Evolutionary conservation across 2,888 invertebrate species (phyloP), one percentile per base, ranked within the genome.

Genomic region (Trissolcus japonicus): DNA sequence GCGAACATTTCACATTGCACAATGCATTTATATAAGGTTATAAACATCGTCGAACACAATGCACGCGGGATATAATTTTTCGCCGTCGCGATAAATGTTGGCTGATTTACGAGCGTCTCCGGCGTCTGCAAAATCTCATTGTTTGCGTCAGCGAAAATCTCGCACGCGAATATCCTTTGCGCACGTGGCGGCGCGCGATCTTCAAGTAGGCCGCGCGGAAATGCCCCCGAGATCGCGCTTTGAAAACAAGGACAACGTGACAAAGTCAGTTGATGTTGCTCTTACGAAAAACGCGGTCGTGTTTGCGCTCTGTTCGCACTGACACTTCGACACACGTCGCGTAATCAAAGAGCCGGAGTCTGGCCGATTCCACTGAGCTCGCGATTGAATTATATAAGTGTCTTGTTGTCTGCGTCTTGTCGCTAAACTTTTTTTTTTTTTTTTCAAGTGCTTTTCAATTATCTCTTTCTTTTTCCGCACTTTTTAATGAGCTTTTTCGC

Each of bases 121-220:
- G 68, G 35, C 68, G 63, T 50, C 29, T 48, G 53, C 54, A 57
- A 63, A 62, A 62, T 61, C 68, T 25, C 59, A 68, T 63, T 75
- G 75, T 73, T 79, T 73, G 69, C 74, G 76, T 79, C 76, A 71
- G 76, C 76, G 62, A 76, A 72, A 79, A 78, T 78, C 78, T 35
- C 11, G 73, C 63, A 54, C 41, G 17, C 57, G 65, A 69, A 69
- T 67, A 78, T 75, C 73, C 59, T 59, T 59, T 61, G 62, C 40
- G 53, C 55, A 48, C 48, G 48, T 69, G 60, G 50, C 62, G 40
- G 17, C n/a, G 14, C 55, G 65, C 59, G 21, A 41, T 53, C 57
- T 46, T 53, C 69, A 62, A 66, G 16, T 71, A 66, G 71, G 69
- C 71, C 75, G 72, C 46, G 48, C 67, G 62, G 57, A 57, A 61